A percentile compares a stretch with the other conserved stretches of the same genome.
Conservation (phyloP, 2,113 vertebrate genomes). For the Deroptyus accipitrinus region DNA sequence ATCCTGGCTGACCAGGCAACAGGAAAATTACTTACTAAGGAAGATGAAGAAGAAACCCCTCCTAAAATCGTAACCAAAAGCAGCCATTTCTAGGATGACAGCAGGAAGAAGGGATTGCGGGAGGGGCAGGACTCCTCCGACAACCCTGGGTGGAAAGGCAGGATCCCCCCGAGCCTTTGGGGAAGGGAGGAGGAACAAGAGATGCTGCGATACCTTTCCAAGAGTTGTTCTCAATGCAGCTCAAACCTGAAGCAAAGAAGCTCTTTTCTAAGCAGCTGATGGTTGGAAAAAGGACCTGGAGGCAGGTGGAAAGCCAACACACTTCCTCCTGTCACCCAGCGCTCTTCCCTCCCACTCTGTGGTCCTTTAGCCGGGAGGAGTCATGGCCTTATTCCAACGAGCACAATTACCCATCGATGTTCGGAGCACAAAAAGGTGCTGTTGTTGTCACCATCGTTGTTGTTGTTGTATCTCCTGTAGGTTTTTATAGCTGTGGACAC, state of each 20-base stretch:
- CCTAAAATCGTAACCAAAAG: constrained; percentile 19
- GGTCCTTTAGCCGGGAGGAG: constrained; percentile 26
- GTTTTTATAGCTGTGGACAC: constrained; percentile 48
- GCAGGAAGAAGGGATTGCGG: background rate
- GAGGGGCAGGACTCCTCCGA: constrained; percentile 55
- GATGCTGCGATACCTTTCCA: background rate
- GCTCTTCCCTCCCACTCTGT: background rate
- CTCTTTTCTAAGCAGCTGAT: constrained; percentile 30
- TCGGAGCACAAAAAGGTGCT: constrained; percentile 53
- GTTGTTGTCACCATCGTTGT: constrained; percentile 14
- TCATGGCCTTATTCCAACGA: constrained; percentile 58
- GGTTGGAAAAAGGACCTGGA: constrained; percentile 51
- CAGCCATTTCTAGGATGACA: background rate
- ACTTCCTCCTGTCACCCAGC: background rate
- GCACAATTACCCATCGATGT: constrained; percentile 38
- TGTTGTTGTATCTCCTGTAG: constrained; percentile 51
- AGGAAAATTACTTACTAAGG: background rate
- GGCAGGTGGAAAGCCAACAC: background rate
- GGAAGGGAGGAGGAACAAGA: constrained; percentile 20
- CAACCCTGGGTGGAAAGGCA: background rate
- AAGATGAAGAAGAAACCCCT: constrained; percentile 40
- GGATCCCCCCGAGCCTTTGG: background rate
- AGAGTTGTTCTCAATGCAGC: background rate
- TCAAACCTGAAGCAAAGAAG: constrained; percentile 27
- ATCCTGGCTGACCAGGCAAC: constrained; percentile 13